phyloP scores from a whole-genome alignment of 2,888 invertebrate species.

The Tipula lateralis region DNA sequence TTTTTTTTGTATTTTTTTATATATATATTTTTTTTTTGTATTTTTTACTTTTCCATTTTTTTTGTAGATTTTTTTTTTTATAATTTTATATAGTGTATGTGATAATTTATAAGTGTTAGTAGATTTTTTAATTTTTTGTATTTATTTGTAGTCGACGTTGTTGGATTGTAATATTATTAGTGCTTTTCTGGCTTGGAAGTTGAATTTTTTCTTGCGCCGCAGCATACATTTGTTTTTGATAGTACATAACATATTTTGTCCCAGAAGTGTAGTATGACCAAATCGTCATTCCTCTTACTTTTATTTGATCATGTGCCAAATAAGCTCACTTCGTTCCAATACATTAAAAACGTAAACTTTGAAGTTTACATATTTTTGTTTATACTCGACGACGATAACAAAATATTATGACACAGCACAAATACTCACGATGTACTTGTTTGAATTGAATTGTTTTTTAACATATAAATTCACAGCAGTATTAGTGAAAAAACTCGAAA shows the following conservation, averaged over 20 bases:
- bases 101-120: constrained; percentile 24
- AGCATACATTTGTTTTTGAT: background rate
- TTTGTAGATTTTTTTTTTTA: constrained; percentile 7
- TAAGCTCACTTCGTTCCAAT: background rate
- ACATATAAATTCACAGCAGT: background rate
- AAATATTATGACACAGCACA: background rate
- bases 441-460: constrained; percentile 19
- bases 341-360: background rate
- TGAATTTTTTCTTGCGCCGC: background rate
- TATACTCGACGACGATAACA: background rate
- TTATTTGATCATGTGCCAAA: background rate
- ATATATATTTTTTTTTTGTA: background rate
- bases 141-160: constrained; percentile 24
- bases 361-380: background rate
- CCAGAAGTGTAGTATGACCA: background rate
- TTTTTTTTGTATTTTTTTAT: constrained; percentile 20
- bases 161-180: constrained; percentile 11
- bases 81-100: constrained; percentile 20
- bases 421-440: constrained; percentile 24
- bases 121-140: constrained; percentile 19
- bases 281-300: background rate
- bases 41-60: constrained; percentile 20
- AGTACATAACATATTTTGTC: background rate
- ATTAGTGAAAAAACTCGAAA: constrained; percentile 26
- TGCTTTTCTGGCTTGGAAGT: background rate